A percentile compares a stretch with the other conserved stretches of the same genome.
Evolutionary conservation across 2,888 invertebrate genomes (phyloP).

Genomic region (Oscheius sp.): DNA sequence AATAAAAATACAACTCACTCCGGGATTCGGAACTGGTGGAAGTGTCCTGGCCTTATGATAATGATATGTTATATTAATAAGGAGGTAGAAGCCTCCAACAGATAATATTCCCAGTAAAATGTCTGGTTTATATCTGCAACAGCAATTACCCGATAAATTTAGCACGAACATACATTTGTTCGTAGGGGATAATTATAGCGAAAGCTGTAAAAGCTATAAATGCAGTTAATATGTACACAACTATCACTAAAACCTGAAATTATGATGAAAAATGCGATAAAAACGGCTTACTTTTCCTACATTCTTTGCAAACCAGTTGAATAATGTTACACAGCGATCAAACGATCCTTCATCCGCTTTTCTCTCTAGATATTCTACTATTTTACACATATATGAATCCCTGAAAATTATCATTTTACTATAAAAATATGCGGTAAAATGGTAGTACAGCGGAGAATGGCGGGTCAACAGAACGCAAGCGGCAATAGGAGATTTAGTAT

Average conservation of each 20-base stretch:
- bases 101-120: constrained; percentile 41
- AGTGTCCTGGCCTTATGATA: constrained; percentile 59
- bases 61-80: constrained; percentile 57
- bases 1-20: constrained; percentile 40
- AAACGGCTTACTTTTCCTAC: constrained; percentile 21
- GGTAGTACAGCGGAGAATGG: constrained; percentile 4
- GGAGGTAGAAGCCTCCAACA: constrained; percentile 46
- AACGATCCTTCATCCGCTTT: constrained; percentile 30
- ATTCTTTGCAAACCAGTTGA: constrained; percentile 24
- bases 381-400: constrained; percentile 11
- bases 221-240: constrained; percentile 54
- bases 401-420: neutral
- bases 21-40: constrained; percentile 49
- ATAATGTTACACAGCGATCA: constrained; percentile 14
- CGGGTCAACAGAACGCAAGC: neutral
- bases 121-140: constrained; percentile 52
- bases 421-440: neutral
- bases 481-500: neutral
- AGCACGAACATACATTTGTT: constrained; percentile 50
- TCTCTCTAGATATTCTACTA: constrained; percentile 27
- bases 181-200: constrained; percentile 60
- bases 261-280: neutral
- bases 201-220: constrained; percentile 55
- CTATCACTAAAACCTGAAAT: constrained; percentile 55
- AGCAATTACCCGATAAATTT: no score